Evolutionary conservation across 2,113 vertebrate genomes (phyloP).

Genomic region (Carettochelys insculpta): DNA sequence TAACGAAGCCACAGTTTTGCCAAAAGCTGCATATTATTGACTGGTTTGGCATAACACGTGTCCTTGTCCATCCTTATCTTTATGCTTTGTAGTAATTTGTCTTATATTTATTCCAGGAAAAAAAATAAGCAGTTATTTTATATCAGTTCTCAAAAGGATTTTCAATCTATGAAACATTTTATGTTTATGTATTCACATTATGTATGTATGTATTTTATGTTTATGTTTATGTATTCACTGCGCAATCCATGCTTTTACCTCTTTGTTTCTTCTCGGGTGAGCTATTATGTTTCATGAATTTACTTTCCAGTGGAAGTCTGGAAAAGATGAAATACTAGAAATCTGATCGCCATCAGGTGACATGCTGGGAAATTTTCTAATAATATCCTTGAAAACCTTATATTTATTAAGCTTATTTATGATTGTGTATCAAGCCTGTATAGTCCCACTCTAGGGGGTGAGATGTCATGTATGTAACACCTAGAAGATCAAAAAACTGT

Average conservation of each 20-base stretch:
- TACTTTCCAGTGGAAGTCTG: background rate
- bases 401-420: too few species aligned
- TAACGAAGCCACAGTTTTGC: background rate
- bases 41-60: background rate
- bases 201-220: too few species aligned
- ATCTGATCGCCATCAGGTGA: background rate
- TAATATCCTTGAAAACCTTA: background rate
- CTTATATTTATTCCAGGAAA: background rate
- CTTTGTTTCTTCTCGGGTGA: background rate
- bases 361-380: background rate
- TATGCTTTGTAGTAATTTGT: background rate
- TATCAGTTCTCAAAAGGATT: background rate
- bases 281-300: background rate
- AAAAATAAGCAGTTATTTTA: background rate
- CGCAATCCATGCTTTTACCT: background rate
- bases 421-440: too few species aligned
- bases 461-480: too few species aligned
- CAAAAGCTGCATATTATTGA: background rate
- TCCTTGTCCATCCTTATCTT: background rate
- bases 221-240: background rate
- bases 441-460: too few species aligned
- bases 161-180: background rate
- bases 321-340: background rate
- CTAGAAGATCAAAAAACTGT: too few species aligned
- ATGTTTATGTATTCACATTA: background rate